A percentile compares a stretch with the other conserved stretches of the same genome.
phyloP scores from a whole-genome alignment of 2,888 invertebrate species.

The Drosophila pseudotakahashii region DNA sequence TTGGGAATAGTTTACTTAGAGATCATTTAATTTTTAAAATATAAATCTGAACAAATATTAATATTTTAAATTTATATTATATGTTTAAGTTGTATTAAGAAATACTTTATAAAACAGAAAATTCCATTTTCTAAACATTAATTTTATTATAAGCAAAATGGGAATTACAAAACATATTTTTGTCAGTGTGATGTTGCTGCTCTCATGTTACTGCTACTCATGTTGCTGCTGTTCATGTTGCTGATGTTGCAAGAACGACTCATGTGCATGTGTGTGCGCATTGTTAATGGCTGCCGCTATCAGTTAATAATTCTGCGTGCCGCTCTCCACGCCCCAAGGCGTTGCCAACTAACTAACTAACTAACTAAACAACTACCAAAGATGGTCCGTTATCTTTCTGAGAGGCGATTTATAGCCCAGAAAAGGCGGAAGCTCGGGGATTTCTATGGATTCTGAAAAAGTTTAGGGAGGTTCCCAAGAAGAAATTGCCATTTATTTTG shows the following conservation, averaged over 20 bases:
- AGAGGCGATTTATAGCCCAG: constrained; percentile 30
- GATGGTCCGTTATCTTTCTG: constrained; percentile 34
- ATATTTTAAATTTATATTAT: no score
- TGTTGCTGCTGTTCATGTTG: constrained; percentile 15
- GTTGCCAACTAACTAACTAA: constrained; percentile 49
- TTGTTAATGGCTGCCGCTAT: constrained; percentile 40
- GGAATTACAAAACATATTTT: neutral
- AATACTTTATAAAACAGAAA: no score
- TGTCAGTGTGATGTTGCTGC: neutral
- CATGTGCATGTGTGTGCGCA: constrained; percentile 52
- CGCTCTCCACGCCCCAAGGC: constrained; percentile 50
- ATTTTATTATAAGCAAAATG: no score
- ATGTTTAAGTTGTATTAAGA: no score
- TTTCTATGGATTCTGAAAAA: neutral
- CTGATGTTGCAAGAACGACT: constrained; percentile 51
- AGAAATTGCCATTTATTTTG: constrained; percentile 8
- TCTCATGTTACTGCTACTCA: neutral
- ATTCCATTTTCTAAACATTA: no score
- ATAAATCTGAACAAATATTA: no score
- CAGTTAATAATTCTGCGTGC: constrained; percentile 57
- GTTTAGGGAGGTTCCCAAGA: neutral
- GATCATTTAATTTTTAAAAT: no score
- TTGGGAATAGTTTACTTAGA: no score
- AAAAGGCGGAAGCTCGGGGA: constrained; percentile 13
- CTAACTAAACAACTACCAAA: constrained; percentile 25